phyloP scores from a whole-genome alignment of 64 coral and sea anemone genomes.

The Actinia equina region DNA sequence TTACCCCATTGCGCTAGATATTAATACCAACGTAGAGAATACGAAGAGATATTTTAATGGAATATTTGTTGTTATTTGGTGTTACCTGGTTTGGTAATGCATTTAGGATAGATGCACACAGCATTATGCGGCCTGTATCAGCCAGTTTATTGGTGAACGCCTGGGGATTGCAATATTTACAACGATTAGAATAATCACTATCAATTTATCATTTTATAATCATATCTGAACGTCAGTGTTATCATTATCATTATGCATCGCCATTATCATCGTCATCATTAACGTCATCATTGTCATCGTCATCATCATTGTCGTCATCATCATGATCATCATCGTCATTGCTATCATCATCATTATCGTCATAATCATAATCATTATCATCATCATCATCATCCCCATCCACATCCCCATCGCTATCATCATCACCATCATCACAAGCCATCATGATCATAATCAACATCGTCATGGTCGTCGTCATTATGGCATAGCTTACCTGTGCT shows the following conservation, averaged over 20 bases:
- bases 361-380: neutral
- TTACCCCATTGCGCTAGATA: too few relatives aligned
- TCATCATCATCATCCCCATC: neutral
- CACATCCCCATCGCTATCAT: neutral
- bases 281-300: too few relatives aligned
- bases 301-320: too few relatives aligned
- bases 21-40: too few relatives aligned
- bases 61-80: neutral
- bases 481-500: slow-evolving; percentile 48
- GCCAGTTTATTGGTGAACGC: slow-evolving; percentile 90
- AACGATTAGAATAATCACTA: neutral
- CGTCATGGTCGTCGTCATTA: neutral
- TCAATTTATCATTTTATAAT: neutral
- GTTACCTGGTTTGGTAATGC: slow-evolving; percentile 83
- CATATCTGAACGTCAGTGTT: neutral
- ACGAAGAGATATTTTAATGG: neutral
- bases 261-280: neutral
- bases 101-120: slow-evolving; percentile 69
- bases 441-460: neutral
- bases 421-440: neutral
- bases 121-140: slow-evolving; percentile 78
- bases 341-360: too few relatives aligned
- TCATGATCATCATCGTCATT: neutral
- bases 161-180: slow-evolving; percentile 5
- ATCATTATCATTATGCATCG: too few relatives aligned